A percentile compares a stretch with the other conserved stretches of the same genome.
These are phyloP conservation scores for Hirtodrosophila cameraria DNA, from an alignment of 2,888 invertebrate genomes.

Conservation along the genomic window DNA sequence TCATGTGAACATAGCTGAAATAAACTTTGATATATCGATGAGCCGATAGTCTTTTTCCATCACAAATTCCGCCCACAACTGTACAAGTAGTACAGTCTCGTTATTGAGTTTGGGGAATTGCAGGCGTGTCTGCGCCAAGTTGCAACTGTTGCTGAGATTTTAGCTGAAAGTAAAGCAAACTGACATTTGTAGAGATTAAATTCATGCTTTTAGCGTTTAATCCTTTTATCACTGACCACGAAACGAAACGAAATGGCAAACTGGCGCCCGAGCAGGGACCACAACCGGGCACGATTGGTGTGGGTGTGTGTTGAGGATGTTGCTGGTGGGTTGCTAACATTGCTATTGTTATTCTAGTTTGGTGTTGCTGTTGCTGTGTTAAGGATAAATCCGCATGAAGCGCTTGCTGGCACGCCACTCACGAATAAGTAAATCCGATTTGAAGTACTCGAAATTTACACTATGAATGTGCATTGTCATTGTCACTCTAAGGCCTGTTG, in stretches of 20 bases:
- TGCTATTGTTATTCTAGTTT: conserved; percentile 23
- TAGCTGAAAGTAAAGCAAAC: conserved; percentile 44
- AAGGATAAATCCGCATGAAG: conserved; percentile 51
- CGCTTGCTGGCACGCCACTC: conserved; percentile 35
- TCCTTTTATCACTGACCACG: conserved; percentile 67
- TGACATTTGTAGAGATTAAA: conserved; percentile 68
- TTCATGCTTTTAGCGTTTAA: conserved; percentile 73
- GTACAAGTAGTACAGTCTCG: conserved; percentile 11
- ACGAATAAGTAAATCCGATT: conserved; percentile 50
- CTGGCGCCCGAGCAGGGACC: too few species aligned
- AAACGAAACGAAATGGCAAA: conserved; percentile 14
- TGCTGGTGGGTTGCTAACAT: too few species aligned
- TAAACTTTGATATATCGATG: too few species aligned
- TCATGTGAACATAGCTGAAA: too few species aligned
- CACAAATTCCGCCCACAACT: too few species aligned
- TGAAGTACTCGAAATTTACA: conserved; percentile 39
- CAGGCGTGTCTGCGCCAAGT: neutral
- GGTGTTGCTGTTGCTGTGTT: conserved; percentile 37
- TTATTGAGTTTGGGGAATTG: too few species aligned
- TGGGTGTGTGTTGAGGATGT: too few species aligned
- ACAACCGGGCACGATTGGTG: too few species aligned
- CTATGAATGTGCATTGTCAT: conserved; percentile 51
- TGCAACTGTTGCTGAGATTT: conserved; percentile 37
- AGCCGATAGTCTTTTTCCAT: too few species aligned
- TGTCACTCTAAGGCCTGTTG: conserved; percentile 8